Conservation (phyloP, 1,140 invertebrate species). For the Drosophila pectinifera region DNA sequence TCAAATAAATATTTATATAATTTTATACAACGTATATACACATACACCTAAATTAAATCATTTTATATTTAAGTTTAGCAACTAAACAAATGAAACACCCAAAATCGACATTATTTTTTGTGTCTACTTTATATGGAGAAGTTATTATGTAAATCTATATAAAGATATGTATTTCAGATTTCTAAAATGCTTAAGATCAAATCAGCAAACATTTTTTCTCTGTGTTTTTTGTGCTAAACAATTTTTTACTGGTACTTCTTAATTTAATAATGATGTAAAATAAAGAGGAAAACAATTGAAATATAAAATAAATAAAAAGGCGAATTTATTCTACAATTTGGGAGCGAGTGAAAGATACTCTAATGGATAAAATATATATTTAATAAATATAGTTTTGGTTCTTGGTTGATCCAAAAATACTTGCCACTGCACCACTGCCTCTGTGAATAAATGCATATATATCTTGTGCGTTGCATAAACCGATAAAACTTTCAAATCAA, state of each 20-base stretch:
- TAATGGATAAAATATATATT: too few species aligned
- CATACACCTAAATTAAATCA: slow-evolving; percentile 62
- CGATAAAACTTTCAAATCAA: slow-evolving; percentile 64
- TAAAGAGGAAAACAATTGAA: slow-evolving; percentile 49
- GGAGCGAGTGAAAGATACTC: too few species aligned
- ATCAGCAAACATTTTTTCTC: slow-evolving; percentile 45
- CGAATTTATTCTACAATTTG: neutral
- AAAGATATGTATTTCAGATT: slow-evolving; percentile 25
- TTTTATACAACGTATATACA: slow-evolving; percentile 50
- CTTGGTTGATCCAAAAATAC: slow-evolving; percentile 26
- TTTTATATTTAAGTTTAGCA: slow-evolving; percentile 46
- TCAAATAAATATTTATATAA: slow-evolving; percentile 64
- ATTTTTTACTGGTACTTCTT: slow-evolving; percentile 48
- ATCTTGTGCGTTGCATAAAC: slow-evolving; percentile 63
- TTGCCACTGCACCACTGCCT: slow-evolving; percentile 20
- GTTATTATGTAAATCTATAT: slow-evolving; percentile 38
- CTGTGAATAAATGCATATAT: slow-evolving; percentile 32
- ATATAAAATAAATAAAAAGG: slow-evolving; percentile 36
- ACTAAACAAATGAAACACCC: slow-evolving; percentile 20
- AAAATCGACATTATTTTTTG: slow-evolving; percentile 63
- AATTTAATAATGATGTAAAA: slow-evolving; percentile 57
- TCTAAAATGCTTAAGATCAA: slow-evolving; percentile 50
- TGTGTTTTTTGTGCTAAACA: slow-evolving; percentile 41
- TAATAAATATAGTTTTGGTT: too few species aligned
- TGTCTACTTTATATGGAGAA: slow-evolving; percentile 74